phyloP scores from a whole-genome alignment of 2,888 invertebrate species.

The Homarus gammarus region DNA sequence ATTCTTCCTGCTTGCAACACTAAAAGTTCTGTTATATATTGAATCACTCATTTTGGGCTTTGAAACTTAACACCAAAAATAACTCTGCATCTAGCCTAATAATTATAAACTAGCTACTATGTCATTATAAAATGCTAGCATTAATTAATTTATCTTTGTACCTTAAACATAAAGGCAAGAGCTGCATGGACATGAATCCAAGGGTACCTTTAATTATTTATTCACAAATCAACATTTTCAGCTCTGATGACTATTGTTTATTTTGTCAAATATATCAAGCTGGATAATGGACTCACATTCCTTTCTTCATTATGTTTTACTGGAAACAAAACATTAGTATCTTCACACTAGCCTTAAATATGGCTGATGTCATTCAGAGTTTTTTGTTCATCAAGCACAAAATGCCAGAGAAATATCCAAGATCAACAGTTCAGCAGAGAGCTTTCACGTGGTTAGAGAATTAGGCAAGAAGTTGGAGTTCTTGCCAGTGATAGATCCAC shows the following conservation, averaged over 20 bases:
- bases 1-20: not conserved
- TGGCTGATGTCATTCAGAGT: not conserved
- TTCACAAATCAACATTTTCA: not conserved
- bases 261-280: not conserved
- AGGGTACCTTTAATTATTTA: not conserved
- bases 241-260: not conserved
- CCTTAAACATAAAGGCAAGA: not conserved
- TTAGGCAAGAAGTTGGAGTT: slow-evolving; percentile 73
- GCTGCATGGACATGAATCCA: not conserved
- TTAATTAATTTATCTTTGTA: not conserved
- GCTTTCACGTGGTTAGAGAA: slow-evolving; percentile 72
- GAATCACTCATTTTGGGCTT: too few species aligned
- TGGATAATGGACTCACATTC: not conserved
- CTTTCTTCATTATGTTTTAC: not conserved
- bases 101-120: not conserved
- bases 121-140: not conserved
- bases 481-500: slow-evolving; percentile 72
- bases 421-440: not conserved
- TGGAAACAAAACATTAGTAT: not conserved
- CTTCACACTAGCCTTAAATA: not conserved
- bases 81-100: not conserved
- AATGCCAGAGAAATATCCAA: not conserved
- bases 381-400: not conserved
- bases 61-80: not conserved
- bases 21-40: not conserved